A percentile compares a stretch with the other conserved stretches of the same genome.
These are phyloP conservation scores for Sebastes taczanowskii DNA, from an alignment of 2,797 vertebrate species.

Conservation along the genomic window DNA sequence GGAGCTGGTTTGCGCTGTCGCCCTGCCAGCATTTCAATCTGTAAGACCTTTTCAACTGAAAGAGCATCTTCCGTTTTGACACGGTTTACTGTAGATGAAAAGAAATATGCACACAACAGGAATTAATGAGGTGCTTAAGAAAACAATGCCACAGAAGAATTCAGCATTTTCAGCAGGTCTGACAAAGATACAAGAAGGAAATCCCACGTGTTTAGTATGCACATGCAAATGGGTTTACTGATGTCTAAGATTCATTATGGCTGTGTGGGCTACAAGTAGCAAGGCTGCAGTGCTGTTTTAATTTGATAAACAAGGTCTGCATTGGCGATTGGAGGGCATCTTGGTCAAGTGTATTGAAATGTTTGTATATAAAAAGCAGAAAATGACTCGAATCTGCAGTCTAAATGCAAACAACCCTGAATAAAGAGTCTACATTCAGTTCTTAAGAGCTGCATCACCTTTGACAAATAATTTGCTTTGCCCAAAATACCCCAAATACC, in stretches of 20 bases:
- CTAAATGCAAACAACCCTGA: neutral
- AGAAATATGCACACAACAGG: conserved; percentile 24
- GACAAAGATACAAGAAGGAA: neutral
- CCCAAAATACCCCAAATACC: neutral
- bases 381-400: neutral
- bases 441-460: neutral
- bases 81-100: conserved; percentile 35
- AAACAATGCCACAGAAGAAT: conserved; percentile 10
- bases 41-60: conserved; percentile 13
- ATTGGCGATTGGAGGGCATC: neutral
- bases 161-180: neutral
- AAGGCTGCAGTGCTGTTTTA: neutral
- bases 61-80: neutral
- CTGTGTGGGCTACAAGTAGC: neutral
- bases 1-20: neutral
- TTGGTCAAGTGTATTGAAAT: neutral
- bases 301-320: conserved; percentile 22
- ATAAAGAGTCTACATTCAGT: neutral
- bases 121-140: conserved; percentile 44
- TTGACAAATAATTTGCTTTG: neutral
- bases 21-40: conserved; percentile 11
- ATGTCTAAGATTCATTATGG: neutral
- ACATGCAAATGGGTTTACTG: neutral
- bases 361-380: neutral
- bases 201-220: neutral